A percentile compares a stretch with the other conserved stretches of the same genome.
These are phyloP conservation scores for Gonocerus acuteangulatus DNA, from an alignment of 2,888 invertebrate species.

Conservation along the genomic window DNA sequence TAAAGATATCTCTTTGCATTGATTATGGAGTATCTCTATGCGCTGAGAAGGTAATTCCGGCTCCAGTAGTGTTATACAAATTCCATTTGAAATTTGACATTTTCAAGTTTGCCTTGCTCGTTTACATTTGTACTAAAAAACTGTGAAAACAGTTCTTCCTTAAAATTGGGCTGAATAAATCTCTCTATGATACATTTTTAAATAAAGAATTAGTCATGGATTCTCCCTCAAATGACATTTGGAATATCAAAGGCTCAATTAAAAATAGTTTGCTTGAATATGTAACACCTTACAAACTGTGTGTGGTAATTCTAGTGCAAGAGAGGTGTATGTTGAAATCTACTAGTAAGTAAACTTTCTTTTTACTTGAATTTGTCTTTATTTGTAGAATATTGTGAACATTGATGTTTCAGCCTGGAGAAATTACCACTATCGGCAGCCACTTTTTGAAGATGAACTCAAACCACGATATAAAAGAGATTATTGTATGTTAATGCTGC, in stretches of 20 bases:
- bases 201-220: too few species aligned
- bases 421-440: conserved; percentile 16
- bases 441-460: conserved; percentile 21
- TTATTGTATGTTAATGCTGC: conserved; percentile 71
- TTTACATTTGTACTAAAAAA: too few species aligned
- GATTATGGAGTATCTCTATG: too few species aligned
- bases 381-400: too few species aligned
- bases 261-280: conserved; percentile 46
- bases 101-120: too few species aligned
- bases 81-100: too few species aligned
- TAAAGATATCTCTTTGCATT: too few species aligned
- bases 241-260: conserved; percentile 30
- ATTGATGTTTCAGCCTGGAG: conserved; percentile 10
- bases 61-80: too few species aligned
- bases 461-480: conserved; percentile 58
- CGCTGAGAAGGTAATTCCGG: too few species aligned
- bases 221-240: conserved; percentile 21
- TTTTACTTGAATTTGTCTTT: background rate
- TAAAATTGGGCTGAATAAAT: too few species aligned
- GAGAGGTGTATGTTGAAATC: conserved; percentile 61
- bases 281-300: conserved; percentile 72
- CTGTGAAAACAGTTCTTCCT: too few species aligned
- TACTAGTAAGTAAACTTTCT: conserved; percentile 43
- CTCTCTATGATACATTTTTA: too few species aligned
- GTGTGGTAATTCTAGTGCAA: conserved; percentile 65